Evolutionary conservation across 2,797 vertebrate species (phyloP), one percentile per base, ranked within the genome.

Genomic region (Notolepis coatsorum): DNA sequence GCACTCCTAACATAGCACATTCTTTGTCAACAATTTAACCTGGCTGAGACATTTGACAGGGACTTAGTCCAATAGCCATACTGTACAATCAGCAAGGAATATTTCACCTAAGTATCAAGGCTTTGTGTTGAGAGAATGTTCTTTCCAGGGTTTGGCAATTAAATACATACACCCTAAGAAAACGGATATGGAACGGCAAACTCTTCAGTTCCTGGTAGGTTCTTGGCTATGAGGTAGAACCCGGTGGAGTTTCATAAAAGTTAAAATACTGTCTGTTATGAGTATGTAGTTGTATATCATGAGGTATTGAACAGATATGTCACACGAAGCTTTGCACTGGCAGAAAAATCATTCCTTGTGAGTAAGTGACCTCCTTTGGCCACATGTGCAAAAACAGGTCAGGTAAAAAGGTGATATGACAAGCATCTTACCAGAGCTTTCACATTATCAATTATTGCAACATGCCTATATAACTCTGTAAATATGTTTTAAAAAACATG

Each of bases 381-480:
- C 91, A 89, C 85, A 86, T 93, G 92, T 93, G 92, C 92, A 93
- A 93, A 93, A 92, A 90, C 89, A 91, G 88, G 90, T 93, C 89
- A 92, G 92, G 90, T 93, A 91, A 92, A 92, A 93, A 90, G 87
- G 89, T 93, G 92, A 93, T 92, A 92, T 93, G 92, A 93, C 88
- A 87, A 93, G 89, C 89, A 91, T 93, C 90, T 92, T 89, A 92
- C 85, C 89, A 91, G 92, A 93, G 92, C 91, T 91, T 94, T 93
- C 93, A 93, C 93, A 94, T 93, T 94, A 91, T 93, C 90, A 89
- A 87, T 93, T 94, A 94, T 94, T 94, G 93, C 93, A 94, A 93
- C 93, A 94, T 94, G 93, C 93, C 92, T 93, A 92, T 92, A 92
- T 93, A 92, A 92, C 91, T 94, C 88, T 92, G 91, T 91, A 92